Conservation (phyloP, 2,888 invertebrate genomes). For the Drosophila pegasa region DNA sequence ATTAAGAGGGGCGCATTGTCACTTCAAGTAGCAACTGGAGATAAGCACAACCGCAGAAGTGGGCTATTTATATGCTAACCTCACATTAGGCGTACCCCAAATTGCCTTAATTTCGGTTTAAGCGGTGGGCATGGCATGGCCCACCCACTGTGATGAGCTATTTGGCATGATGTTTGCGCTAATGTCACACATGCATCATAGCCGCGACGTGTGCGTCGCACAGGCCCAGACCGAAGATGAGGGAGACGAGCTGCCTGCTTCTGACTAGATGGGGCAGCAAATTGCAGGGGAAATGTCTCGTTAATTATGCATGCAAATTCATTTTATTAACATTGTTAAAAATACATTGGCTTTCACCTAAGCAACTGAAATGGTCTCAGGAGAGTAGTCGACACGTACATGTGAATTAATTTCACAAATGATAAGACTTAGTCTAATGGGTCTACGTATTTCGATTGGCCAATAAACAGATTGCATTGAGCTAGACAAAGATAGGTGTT, state of each 20-base stretch:
- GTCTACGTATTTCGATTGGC: constrained; percentile 4
- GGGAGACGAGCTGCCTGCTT: not conserved
- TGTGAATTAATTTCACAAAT: constrained; percentile 15
- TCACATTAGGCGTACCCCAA: constrained; percentile 16
- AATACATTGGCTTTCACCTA: constrained; percentile 45
- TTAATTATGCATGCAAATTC: constrained; percentile 75
- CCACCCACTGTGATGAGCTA: constrained; percentile 48
- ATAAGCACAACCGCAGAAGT: constrained; percentile 14
- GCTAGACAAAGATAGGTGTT: not conserved
- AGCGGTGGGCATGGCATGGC: not conserved
- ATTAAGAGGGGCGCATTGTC: not conserved
- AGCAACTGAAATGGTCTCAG: not conserved
- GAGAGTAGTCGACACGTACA: not conserved
- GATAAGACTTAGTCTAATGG: constrained; percentile 20
- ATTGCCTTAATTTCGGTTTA: constrained; percentile 43
- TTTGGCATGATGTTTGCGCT: constrained; percentile 49
- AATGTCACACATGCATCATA: constrained; percentile 72
- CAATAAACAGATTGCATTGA: not conserved
- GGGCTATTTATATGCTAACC: constrained; percentile 28
- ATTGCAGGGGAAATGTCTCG: constrained; percentile 37
- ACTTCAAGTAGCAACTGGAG: constrained; percentile 7
- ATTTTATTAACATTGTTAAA: constrained; percentile 64
- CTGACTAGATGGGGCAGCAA: constrained; percentile 4
- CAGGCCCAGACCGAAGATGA: constrained; percentile 5
- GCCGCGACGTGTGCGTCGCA: constrained; percentile 19